Base-by-base conservation (phyloP, 2,888 invertebrate genomes). In the Conus canariensis region DNA sequence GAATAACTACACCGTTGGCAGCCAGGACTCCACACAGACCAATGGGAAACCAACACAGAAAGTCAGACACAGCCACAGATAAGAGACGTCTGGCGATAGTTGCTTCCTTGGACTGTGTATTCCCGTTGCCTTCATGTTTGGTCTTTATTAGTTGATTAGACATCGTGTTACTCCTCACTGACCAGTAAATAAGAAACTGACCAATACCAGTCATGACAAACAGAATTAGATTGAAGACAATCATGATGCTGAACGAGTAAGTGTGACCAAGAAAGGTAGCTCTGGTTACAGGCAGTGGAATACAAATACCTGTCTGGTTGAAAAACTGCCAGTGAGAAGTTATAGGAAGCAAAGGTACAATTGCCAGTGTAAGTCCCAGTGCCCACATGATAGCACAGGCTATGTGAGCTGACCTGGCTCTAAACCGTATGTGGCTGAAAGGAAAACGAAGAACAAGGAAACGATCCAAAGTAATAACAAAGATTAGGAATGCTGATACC, bases 291-390 rank as follows among this genome's bases (percentile, higher is more conserved):
- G 85, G 85, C 7, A 85, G 60, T 7, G 85, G 85, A 14, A 85
- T 56, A 14, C 85, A 85, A 60, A 85, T 60, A 25, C 85, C 85
- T 16, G 85, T 85, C 85, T 85, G 85, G 60, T 56, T 19, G 60
- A 30, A 85, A 25, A 85, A 85, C 12, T 60, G 25, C 85, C 85
- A 85, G 16, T 85, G 85, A 12, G 25, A 60, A 2, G 85, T 85
- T 25, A 14, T 14, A 4, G 85, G 85, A 19, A 85, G 85, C 0
- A 60, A 14, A 14, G 85, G 85, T 1, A 85, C 19, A 22, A 6
- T 16, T 59, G 85, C 85, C 60, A 85, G 59, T 5, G 19, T 22
- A 10, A 85, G 12, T 12, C 60, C 85, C 12, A 85, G 60, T 16
- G 6, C 60, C 85, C 85, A 85, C 9, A 12, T 22, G 12, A 60